Percentiles rank a stretch among this genome's conserved stretches.
Conservation (phyloP, 2,797 vertebrate genomes). For the Sebastes aleutianus region DNA sequence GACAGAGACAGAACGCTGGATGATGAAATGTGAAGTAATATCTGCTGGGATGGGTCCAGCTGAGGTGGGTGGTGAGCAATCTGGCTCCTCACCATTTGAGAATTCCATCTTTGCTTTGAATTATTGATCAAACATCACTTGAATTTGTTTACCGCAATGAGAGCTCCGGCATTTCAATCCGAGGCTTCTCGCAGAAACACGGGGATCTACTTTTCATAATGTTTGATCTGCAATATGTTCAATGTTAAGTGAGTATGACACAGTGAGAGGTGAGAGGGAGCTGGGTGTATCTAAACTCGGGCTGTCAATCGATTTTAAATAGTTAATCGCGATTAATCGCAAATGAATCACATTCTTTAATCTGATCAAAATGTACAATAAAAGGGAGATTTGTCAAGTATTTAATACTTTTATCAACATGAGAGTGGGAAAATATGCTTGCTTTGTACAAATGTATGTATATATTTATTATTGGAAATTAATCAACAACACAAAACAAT, state of each 20-base stretch:
- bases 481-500: too few relatives aligned
- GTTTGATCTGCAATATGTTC: conserved; percentile 25
- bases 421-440: too few relatives aligned
- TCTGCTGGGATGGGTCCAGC: conserved; percentile 57
- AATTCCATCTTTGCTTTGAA: conserved; percentile 56
- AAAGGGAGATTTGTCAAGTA: too few relatives aligned
- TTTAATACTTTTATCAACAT: too few relatives aligned
- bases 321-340: too few relatives aligned
- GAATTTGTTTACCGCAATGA: conserved; percentile 59
- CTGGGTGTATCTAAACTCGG: neutral
- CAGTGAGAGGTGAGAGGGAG: neutral
- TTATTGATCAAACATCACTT: conserved; percentile 69
- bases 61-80: conserved; percentile 61
- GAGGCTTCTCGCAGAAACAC: neutral
- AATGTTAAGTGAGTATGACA: neutral
- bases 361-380: too few relatives aligned
- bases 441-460: too few relatives aligned
- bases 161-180: conserved; percentile 10
- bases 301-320: too few relatives aligned
- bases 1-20: neutral
- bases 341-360: too few relatives aligned
- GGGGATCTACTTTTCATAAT: neutral
- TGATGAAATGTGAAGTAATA: conserved; percentile 76
- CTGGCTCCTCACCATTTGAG: conserved; percentile 48
- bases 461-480: too few relatives aligned